Percentiles rank a stretch among this genome's conserved stretches.
These are phyloP conservation scores for Emydura subglobosa DNA, from an alignment of 2,113 vertebrate species.

Conservation along the genomic window DNA sequence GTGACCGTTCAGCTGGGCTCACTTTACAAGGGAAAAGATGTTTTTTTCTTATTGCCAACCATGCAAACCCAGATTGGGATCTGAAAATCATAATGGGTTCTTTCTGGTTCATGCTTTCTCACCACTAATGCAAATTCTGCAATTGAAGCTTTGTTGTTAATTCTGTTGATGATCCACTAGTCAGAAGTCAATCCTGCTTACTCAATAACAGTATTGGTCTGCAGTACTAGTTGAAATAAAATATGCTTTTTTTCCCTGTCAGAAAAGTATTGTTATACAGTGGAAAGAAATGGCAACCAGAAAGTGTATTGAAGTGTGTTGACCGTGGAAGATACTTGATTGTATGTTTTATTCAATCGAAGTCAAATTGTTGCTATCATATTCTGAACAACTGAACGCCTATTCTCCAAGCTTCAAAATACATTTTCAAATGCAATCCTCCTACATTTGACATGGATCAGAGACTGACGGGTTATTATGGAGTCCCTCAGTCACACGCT, in stretches of 20 bases:
- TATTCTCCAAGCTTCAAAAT: not conserved
- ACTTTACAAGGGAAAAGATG: not conserved
- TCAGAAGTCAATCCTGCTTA: not conserved
- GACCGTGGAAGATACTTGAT: not conserved
- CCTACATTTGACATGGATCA: not conserved
- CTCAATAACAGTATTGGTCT: not conserved
- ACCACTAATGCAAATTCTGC: not conserved
- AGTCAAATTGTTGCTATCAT: not conserved
- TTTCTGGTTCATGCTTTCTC: not conserved
- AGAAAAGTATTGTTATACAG: not conserved
- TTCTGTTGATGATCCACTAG: not conserved
- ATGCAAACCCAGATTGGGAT: not conserved
- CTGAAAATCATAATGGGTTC: not conserved
- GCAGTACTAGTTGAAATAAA: not conserved
- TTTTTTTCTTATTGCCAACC: slow-evolving; percentile 1
- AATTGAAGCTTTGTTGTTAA: not conserved
- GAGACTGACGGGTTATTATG: not conserved
- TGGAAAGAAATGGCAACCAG: not conserved
- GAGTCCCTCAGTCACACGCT: not conserved
- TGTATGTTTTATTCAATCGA: not conserved
- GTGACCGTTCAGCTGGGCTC: not conserved
- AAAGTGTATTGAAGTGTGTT: not conserved
- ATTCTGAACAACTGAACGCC: not conserved
- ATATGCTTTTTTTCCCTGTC: not conserved
- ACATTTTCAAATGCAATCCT: too few species aligned